Conservation (phyloP, 2,888 invertebrate genomes). For the Acrobasis consociella region DNA sequence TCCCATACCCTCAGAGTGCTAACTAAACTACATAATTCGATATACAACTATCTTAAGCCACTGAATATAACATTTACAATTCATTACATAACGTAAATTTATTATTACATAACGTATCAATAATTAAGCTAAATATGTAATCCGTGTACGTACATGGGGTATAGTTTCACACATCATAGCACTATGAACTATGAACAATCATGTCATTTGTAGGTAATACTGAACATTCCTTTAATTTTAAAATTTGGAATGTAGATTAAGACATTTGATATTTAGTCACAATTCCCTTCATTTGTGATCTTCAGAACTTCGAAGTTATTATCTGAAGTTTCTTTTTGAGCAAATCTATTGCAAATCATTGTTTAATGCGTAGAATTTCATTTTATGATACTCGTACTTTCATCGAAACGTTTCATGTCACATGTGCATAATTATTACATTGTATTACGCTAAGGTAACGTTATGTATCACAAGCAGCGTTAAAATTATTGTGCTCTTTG, state of each 20-base stretch:
- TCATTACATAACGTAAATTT: constrained; percentile 54
- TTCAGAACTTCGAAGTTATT: constrained; percentile 23
- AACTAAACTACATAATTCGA: constrained; percentile 59
- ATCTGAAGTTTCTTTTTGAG: constrained; percentile 30
- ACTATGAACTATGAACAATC: constrained; percentile 48
- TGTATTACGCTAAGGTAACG: constrained; percentile 51
- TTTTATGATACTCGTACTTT: background rate
- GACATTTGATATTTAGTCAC: background rate
- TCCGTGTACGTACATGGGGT: constrained; percentile 37
- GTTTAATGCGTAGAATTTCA: background rate
- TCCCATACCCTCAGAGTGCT: constrained; percentile 41
- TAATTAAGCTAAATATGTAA: constrained; percentile 36
- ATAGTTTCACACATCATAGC: constrained; percentile 42
- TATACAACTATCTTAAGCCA: constrained; percentile 69
- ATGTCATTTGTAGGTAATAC: constrained; percentile 67
- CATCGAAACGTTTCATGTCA: background rate
- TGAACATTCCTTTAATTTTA: constrained; percentile 45
- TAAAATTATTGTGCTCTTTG: constrained; percentile 35
- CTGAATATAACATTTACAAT: constrained; percentile 67
- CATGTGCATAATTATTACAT: constrained; percentile 26
- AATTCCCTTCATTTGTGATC: constrained; percentile 8
- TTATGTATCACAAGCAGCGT: constrained; percentile 50
- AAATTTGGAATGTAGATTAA: constrained; percentile 26
- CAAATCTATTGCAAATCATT: constrained; percentile 22
- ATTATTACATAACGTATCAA: constrained; percentile 44